Evolutionary conservation across 2,113 vertebrate genomes (phyloP).

Genomic region (Sceloporus undulatus): DNA sequence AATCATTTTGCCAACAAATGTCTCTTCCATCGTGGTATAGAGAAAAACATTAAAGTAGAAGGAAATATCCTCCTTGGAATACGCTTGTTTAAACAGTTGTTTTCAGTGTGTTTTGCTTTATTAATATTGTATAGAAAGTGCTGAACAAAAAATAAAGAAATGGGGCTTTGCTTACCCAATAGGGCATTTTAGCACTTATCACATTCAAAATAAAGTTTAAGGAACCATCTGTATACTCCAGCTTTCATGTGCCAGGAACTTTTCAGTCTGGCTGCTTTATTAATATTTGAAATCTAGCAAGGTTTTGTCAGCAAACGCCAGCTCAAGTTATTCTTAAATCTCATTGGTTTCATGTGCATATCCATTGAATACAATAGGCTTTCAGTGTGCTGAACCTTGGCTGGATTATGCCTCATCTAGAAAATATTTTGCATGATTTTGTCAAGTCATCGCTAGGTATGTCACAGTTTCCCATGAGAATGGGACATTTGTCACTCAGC

Average conservation of each 20-base stretch:
- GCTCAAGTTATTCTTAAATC: not conserved
- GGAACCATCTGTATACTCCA: slow-evolving; percentile 6
- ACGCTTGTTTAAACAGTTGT: slow-evolving; percentile 26
- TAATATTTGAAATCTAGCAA: slow-evolving; percentile 33
- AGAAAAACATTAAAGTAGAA: slow-evolving; percentile 19
- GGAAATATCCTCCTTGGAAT: not conserved
- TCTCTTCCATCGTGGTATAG: not conserved
- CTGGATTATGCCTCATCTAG: not conserved
- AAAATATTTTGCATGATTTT: not conserved
- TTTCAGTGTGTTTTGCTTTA: slow-evolving; percentile 36
- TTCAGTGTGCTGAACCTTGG: not conserved
- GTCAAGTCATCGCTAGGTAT: not conserved
- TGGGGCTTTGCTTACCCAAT: slow-evolving; percentile 20
- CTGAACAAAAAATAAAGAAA: slow-evolving; percentile 34
- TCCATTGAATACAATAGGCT: not conserved
- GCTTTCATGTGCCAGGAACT: slow-evolving; percentile 3
- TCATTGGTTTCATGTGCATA: not conserved
- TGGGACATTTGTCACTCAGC: not conserved
- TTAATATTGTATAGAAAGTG: slow-evolving; percentile 36
- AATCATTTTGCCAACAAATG: slow-evolving; percentile 26
- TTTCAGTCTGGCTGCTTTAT: slow-evolving; percentile 25
- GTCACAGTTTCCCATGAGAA: not conserved
- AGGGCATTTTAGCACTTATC: slow-evolving; percentile 29
- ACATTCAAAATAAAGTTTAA: slow-evolving; percentile 26
- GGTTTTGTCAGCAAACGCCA: slow-evolving; percentile 7